phyloP scores from a whole-genome alignment of 2,113 vertebrate genomes.

The Pteropus alecto region DNA sequence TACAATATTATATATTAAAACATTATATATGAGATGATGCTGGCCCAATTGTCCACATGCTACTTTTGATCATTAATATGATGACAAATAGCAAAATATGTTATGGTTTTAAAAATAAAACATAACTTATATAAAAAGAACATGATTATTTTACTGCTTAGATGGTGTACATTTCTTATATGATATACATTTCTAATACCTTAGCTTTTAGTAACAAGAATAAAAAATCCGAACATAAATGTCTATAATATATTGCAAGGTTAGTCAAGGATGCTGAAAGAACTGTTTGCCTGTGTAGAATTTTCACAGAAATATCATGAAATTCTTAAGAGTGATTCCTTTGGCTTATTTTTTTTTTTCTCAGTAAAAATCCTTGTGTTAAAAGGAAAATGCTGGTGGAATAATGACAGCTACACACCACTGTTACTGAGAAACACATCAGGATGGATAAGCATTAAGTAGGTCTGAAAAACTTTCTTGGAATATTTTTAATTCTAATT shows the following conservation, averaged over 20 bases:
- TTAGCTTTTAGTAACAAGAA: background rate
- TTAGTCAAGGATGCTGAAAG: background rate
- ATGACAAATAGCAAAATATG: background rate
- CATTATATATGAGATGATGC: background rate
- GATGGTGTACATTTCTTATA: background rate
- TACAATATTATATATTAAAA: background rate
- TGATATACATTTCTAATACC: background rate
- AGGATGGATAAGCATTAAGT: background rate
- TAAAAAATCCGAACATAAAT: background rate
- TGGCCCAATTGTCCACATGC: background rate
- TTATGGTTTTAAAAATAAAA: background rate
- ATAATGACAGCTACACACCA: background rate
- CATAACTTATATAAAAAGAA: background rate
- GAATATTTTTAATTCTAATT: background rate
- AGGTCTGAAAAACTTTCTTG: background rate
- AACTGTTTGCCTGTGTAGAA: background rate
- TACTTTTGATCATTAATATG: background rate
- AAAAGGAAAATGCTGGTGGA: background rate
- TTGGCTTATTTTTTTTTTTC: background rate
- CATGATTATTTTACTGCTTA: background rate
- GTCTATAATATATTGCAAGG: background rate
- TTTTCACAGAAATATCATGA: background rate
- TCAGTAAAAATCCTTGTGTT: background rate
- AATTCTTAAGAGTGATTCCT: background rate
- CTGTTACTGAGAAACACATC: background rate